A percentile compares a stretch with the other conserved stretches of the same genome.
Conservation (phyloP, 2,113 vertebrate genomes). For the Strigops habroptila region DNA sequence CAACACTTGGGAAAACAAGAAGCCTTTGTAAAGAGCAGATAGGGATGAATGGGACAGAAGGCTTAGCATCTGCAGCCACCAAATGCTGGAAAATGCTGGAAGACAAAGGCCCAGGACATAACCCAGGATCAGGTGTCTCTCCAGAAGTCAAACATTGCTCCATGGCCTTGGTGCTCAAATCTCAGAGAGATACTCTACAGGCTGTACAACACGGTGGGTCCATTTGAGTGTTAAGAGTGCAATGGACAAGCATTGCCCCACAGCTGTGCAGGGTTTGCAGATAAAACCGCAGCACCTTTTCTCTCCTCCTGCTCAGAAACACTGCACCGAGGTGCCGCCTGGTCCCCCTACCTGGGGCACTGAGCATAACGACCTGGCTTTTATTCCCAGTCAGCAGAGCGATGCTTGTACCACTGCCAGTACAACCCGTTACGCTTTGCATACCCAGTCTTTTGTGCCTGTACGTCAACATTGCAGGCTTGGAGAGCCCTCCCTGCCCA, state of each 20-base stretch:
- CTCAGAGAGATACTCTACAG: not conserved
- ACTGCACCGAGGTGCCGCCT: accelerated
- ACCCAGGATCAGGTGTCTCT: not conserved
- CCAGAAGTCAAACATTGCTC: not conserved
- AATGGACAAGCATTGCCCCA: not conserved
- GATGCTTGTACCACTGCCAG: not conserved
- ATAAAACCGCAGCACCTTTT: not conserved
- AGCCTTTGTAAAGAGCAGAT: constrained; percentile 1
- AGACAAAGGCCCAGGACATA: not conserved
- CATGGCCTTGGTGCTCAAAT: accelerated
- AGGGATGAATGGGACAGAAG: not conserved
- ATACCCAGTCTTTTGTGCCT: no score
- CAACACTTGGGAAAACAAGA: not conserved
- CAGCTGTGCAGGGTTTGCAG: accelerated
- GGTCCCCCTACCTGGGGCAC: accelerated
- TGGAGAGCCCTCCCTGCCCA: not conserved
- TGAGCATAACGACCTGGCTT: not conserved
- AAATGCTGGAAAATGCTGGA: not conserved
- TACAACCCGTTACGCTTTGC: accelerated
- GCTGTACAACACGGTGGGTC: not conserved
- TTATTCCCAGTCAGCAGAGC: not conserved
- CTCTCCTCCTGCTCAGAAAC: not conserved
- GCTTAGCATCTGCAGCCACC: not conserved
- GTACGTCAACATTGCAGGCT: not conserved
- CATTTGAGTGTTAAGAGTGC: not conserved